A percentile compares a stretch with the other conserved stretches of the same genome.
These are phyloP conservation scores for Sinopyrophorus schimmeli DNA, from an alignment of 2,888 invertebrate species.

Conservation along the genomic window DNA sequence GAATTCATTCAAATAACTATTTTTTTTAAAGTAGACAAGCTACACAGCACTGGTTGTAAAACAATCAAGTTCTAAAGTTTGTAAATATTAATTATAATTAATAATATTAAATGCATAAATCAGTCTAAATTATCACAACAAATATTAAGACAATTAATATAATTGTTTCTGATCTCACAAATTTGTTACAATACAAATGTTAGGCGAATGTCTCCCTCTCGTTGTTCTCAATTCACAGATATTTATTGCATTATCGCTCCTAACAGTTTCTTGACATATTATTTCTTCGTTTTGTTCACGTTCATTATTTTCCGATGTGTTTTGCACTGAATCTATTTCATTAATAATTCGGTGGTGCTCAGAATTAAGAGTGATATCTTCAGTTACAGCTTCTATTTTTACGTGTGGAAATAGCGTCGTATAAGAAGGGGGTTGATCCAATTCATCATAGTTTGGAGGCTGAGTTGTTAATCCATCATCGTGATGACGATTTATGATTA, in stretches of 20 bases:
- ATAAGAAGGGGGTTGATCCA: constrained; percentile 67
- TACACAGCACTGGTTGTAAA: no score
- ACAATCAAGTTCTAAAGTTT: background rate
- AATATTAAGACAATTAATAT: background rate
- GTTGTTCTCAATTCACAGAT: no score
- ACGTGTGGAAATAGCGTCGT: constrained; percentile 64
- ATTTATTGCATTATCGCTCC: constrained; percentile 3
- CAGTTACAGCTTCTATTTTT: constrained; percentile 24
- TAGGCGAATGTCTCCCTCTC: constrained; percentile 10
- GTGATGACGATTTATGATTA: constrained; percentile 43
- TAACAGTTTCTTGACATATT: no score
- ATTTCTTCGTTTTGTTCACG: no score
- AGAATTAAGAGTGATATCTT: background rate
- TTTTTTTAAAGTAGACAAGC: no score
- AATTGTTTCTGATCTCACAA: background rate
- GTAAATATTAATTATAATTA: constrained; percentile 1
- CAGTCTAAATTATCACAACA: constrained; percentile 23
- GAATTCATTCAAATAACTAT: no score
- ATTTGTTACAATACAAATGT: constrained; percentile 13
- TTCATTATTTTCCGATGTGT: background rate
- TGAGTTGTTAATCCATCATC: constrained; percentile 41
- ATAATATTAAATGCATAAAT: constrained; percentile 10
- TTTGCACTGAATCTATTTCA: constrained; percentile 14
- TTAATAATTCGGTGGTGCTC: no score
- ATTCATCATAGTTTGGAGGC: constrained; percentile 67